Evolutionary conservation across 2,888 invertebrate genomes (phyloP).

Genomic region (Tryphoninae sp.): DNA sequence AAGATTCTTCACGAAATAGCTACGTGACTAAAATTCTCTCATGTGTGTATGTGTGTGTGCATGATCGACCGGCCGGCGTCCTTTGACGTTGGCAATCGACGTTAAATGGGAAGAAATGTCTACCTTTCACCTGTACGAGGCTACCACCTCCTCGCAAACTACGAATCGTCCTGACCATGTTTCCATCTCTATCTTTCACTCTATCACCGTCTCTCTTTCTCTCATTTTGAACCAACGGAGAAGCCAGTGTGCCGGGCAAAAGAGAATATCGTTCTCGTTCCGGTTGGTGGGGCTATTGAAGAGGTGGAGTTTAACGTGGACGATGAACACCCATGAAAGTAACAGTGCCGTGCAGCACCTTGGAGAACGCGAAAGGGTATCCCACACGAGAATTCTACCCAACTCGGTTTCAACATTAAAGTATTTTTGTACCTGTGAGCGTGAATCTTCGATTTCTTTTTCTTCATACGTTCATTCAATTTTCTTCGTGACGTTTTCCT

Average conservation of each 20-base stretch:
- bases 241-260: conserved; percentile 39
- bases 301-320: conserved; percentile 69
- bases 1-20: not conserved
- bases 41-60: conserved; percentile 5
- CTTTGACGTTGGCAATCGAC: conserved; percentile 16
- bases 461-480: not conserved
- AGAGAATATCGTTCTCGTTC: conserved; percentile 58
- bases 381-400: conserved; percentile 7
- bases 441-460: conserved; percentile 11
- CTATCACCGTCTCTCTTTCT: no score
- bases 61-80: conserved; percentile 53
- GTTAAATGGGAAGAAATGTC: conserved; percentile 72
- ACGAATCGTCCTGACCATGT: conserved; percentile 58
- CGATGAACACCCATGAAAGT: conserved; percentile 79
- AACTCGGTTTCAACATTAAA: conserved; percentile 17
- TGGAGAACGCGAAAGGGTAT: conserved; percentile 63
- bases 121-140: conserved; percentile 75
- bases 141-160: conserved; percentile 7
- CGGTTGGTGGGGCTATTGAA: conserved; percentile 68
- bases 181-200: no score
- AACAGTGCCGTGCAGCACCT: conserved; percentile 76
- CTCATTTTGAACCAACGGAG: conserved; percentile 40
- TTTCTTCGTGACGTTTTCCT: not conserved
- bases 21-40: conserved; percentile 4
- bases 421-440: conserved; percentile 36